Evolutionary conservation across 37 sponge, comb jelly and placozoan genomes (phyloP).

Genomic region (Theonella swinhoei): DNA sequence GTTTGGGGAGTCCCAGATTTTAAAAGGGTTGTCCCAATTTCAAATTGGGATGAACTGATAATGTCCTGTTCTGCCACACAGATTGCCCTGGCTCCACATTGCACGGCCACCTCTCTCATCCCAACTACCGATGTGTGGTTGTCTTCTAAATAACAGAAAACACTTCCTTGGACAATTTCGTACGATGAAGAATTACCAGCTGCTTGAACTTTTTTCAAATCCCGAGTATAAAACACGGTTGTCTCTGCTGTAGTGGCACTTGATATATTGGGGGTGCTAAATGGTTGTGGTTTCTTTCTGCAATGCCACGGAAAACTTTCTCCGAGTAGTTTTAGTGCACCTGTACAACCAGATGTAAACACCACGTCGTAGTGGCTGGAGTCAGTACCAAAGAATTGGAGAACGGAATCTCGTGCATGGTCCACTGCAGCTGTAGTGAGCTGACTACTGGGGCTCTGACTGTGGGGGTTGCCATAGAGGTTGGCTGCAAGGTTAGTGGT

Average conservation of each 20-base stretch:
- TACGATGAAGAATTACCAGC: not conserved
- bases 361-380: slow-evolving; percentile 67
- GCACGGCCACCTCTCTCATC: slow-evolving; percentile 78
- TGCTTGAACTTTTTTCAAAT: not conserved
- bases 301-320: slow-evolving; percentile 86
- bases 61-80: slow-evolving; percentile 42
- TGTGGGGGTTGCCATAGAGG: slow-evolving; percentile 94
- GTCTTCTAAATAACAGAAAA: slow-evolving; percentile 86
- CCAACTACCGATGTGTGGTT: slow-evolving; percentile 97
- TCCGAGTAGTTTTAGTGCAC: slow-evolving; percentile 72
- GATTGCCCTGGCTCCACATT: slow-evolving; percentile 60
- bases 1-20: not conserved
- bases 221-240: not conserved
- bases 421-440: slow-evolving; percentile 56
- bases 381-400: slow-evolving; percentile 75
- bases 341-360: slow-evolving; percentile 87
- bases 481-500: slow-evolving; percentile 55
- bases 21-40: not conserved
- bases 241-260: too few species aligned
- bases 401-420: slow-evolving; percentile 56
- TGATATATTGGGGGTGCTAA: not conserved
- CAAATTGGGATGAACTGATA: not conserved
- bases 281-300: too few species aligned
- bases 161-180: slow-evolving; percentile 14
- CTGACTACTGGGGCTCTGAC: slow-evolving; percentile 66